These are phyloP conservation scores for Augochlora pura DNA, from an alignment of 1,140 invertebrate species.

Conservation along the genomic window DNA sequence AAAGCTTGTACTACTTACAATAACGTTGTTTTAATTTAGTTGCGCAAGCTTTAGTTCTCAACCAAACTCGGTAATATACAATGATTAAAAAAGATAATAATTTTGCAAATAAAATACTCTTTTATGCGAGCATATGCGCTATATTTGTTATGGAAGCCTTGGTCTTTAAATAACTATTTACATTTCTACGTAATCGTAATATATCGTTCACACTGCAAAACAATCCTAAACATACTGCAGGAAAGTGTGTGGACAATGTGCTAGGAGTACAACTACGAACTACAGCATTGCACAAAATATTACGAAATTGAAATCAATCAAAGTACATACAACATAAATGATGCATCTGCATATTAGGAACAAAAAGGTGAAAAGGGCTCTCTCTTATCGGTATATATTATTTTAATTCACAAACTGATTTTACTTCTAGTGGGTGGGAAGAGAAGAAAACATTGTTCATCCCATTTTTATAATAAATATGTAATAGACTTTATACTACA, in stretches of 20 bases:
- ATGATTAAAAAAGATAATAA: background rate
- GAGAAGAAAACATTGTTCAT: slow-evolving; percentile 7
- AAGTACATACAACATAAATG: background rate
- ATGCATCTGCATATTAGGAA: no score
- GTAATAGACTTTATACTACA: slow-evolving; percentile 18
- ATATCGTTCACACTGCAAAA: background rate
- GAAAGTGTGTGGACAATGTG: background rate
- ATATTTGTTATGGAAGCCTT: background rate
- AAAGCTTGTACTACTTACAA: background rate
- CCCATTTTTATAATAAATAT: slow-evolving; percentile 10
- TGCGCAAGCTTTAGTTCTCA: background rate
- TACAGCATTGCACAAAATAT: background rate
- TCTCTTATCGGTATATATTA: background rate
- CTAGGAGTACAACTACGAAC: background rate
- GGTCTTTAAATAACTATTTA: background rate
- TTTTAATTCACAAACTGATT: background rate
- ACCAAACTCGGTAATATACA: background rate
- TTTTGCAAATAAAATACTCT: background rate
- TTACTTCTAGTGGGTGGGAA: slow-evolving; percentile 10
- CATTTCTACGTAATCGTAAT: background rate
- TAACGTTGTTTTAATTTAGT: background rate
- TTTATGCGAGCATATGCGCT: background rate
- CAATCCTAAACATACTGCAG: background rate
- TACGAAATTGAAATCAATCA: no score
- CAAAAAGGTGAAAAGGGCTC: background rate